Base-by-base conservation (phyloP, 2,113 vertebrate genomes). In the Stegastes partitus region DNA sequence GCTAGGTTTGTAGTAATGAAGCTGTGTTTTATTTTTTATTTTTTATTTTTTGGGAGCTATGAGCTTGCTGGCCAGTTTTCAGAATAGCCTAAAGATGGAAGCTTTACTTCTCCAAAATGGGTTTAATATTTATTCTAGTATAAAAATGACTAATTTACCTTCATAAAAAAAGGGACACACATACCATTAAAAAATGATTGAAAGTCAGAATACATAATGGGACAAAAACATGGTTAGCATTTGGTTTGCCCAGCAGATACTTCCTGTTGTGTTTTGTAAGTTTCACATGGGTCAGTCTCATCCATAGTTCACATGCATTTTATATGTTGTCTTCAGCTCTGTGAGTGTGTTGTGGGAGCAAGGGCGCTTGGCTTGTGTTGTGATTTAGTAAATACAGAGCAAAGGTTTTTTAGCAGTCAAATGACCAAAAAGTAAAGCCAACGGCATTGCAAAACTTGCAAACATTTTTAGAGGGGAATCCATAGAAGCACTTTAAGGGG, bases 61-160 rank as follows among this genome's bases (percentile, higher is more conserved):
- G 70, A 79, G 71, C 28, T 81, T 64, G 81, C 22, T 82, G 74
- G 68, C 8, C 74, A 72, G 50, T 67, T 64, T 83, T 84, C 65
- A 68, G 51, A 78, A 44, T 54, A 62, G 62, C 75, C 85, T 62
- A 37, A 16, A 44, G 57, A 55, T 69, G 34, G 45, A 66, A 62
- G 66, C 51, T 75, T 66, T 72, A 57, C 54, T 51, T 78, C 28
- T 72, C 25, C 34, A 34, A 50, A 74, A 31, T 47, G 51, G 37
- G 22, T 66, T 81, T 73, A 22, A 21, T 71, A 28, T 85, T 83
- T 77, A 3, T 47, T 3, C 44, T 69, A 9, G 28, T 74, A 42
- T 47, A 26, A 77, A 73, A 78, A 47, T 42, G 19, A 57, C 16
- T 34, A 34, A 53, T 74, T 74, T 68, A 55, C 4, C 7, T 62